Percentiles rank a stretch among this genome's conserved stretches.
Evolutionary conservation across 2,113 vertebrate species (phyloP).

Genomic region (Triplophysa tibetana): DNA sequence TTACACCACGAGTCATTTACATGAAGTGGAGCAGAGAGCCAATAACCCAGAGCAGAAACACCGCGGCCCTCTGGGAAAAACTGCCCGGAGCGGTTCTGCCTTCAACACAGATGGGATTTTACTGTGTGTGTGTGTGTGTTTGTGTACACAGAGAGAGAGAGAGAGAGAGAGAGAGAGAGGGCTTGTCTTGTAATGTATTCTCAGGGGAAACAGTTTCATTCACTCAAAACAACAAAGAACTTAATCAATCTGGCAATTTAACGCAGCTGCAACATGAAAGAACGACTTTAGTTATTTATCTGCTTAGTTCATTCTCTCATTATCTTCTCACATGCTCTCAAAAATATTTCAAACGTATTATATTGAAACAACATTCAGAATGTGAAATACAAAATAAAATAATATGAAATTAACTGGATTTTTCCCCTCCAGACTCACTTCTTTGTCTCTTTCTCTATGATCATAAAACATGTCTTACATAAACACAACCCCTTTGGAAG

Average conservation of each 20-base stretch:
- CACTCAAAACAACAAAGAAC: constrained; percentile 67
- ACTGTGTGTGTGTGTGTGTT: constrained; percentile 43
- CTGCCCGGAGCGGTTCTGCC: constrained; percentile 30
- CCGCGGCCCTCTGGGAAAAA: constrained; percentile 51
- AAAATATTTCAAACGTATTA: constrained; percentile 23
- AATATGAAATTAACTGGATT: background rate
- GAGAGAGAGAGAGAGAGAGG: constrained; percentile 36
- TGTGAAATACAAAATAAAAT: background rate
- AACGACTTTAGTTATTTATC: constrained; percentile 36
- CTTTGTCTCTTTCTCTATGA: too few species aligned
- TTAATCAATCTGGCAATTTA: constrained; percentile 78
- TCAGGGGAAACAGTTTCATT: constrained; percentile 73
- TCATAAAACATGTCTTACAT: too few species aligned
- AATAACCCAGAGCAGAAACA: constrained; percentile 48
- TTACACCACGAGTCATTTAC: constrained; percentile 69
- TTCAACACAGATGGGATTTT: constrained; percentile 36
- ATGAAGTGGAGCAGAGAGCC: constrained; percentile 56
- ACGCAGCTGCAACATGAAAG: constrained; percentile 58
- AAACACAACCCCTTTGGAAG: too few species aligned
- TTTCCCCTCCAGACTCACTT: too few species aligned
- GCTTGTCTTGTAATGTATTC: constrained; percentile 66
- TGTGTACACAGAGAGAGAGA: background rate
- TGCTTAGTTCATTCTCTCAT: constrained; percentile 41
- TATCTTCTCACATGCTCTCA: constrained; percentile 21
- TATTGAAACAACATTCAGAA: background rate